Evolutionary conservation across 2,888 invertebrate species (phyloP).

Genomic region (Amphipyra berbera): DNA sequence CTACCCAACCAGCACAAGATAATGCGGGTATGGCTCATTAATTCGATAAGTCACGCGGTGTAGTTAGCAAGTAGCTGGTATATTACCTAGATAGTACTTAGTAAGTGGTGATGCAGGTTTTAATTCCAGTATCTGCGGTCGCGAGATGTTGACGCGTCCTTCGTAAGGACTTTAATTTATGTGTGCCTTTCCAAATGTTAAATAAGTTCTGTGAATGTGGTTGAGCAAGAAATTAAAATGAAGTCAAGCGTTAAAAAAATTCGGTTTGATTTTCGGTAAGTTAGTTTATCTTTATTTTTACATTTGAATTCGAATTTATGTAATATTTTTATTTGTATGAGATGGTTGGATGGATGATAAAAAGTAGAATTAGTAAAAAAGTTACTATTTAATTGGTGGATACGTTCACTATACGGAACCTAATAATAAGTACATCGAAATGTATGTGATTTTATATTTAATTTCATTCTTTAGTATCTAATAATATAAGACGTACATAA

Average conservation of each 20-base stretch:
- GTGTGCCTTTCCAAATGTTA: not conserved
- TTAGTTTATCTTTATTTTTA: not conserved
- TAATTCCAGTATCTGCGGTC: constrained; percentile 7
- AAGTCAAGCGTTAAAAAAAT: constrained; percentile 29
- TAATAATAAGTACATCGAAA: too few relatives aligned
- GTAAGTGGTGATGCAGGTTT: constrained; percentile 3
- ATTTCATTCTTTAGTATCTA: too few relatives aligned
- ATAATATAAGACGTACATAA: too few relatives aligned
- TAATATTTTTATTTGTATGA: too few relatives aligned
- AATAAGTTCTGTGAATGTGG: not conserved
- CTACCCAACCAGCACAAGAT: not conserved
- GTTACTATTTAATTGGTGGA: too few relatives aligned
- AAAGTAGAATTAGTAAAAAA: too few relatives aligned
- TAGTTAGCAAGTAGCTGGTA: constrained; percentile 7
- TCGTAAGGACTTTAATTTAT: not conserved
- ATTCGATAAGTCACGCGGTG: constrained; percentile 37
- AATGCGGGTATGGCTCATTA: constrained; percentile 24
- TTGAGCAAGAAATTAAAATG: constrained; percentile 12
- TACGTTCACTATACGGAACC: too few relatives aligned
- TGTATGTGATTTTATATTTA: too few relatives aligned
- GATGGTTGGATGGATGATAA: too few relatives aligned
- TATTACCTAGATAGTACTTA: not conserved
- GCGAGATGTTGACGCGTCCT: constrained; percentile 18
- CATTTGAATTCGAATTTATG: not conserved
- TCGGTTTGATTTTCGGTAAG: constrained; percentile 30